A percentile compares a stretch with the other conserved stretches of the same genome.
Conservation (phyloP, 2,113 vertebrate genomes). For the Dicentrarchus labrax region DNA sequence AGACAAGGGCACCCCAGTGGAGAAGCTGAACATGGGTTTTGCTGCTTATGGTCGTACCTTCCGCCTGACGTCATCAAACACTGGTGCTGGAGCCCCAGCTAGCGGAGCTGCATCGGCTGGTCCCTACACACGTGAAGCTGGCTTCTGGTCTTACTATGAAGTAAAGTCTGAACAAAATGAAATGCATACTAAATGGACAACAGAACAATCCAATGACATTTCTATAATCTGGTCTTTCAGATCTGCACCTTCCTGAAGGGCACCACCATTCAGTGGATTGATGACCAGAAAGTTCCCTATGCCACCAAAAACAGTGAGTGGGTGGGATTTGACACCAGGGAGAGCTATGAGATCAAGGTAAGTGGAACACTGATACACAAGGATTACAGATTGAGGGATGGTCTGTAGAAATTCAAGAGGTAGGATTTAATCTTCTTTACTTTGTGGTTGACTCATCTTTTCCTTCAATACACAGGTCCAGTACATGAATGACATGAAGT, state of each 20-base stretch:
- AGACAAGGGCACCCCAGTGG: slow-evolving; percentile 82
- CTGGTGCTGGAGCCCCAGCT: slow-evolving; percentile 77
- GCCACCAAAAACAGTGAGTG: slow-evolving; percentile 84
- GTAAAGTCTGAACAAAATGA: slow-evolving; percentile 28
- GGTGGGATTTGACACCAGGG: slow-evolving; percentile 85
- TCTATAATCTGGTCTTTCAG: slow-evolving; percentile 60
- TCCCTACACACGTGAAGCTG: slow-evolving; percentile 85
- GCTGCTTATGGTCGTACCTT: slow-evolving; percentile 89
- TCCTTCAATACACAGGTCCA: slow-evolving; percentile 67
- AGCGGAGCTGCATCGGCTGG: slow-evolving; percentile 85
- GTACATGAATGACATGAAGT: slow-evolving; percentile 82
- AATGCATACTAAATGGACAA: neutral
- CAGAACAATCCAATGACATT: neutral
- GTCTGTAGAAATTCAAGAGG: neutral
- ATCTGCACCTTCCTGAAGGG: slow-evolving; percentile 84
- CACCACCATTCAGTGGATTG: slow-evolving; percentile 79
- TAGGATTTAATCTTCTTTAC: neutral
- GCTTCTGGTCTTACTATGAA: slow-evolving; percentile 90
- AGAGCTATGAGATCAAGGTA: slow-evolving; percentile 87
- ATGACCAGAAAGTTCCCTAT: slow-evolving; percentile 86
- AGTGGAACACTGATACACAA: neutral
- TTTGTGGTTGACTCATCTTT: neutral
- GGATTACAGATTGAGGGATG: neutral
- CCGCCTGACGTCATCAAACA: slow-evolving; percentile 72
- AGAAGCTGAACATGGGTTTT: slow-evolving; percentile 89